phyloP scores from a whole-genome alignment of 2,113 vertebrate genomes.

The Hypomesus transpacificus region DNA sequence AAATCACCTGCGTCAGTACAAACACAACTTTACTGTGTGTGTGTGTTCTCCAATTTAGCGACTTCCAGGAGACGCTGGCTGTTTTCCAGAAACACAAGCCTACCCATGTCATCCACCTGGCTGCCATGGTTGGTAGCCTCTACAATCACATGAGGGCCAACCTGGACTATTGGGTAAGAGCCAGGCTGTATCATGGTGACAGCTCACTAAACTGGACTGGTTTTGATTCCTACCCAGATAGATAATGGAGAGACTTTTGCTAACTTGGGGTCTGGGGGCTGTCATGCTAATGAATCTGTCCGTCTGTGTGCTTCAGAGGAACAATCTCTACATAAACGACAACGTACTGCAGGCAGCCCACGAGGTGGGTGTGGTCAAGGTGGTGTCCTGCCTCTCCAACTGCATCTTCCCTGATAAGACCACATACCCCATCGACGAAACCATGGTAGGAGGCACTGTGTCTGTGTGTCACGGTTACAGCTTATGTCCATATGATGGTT shows the following conservation, averaged over 20 bases:
- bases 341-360: constrained; percentile 88
- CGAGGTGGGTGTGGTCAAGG: constrained; percentile 73
- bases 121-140: constrained; percentile 94
- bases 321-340: constrained; percentile 89
- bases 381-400: constrained; percentile 94
- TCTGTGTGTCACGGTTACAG: neutral
- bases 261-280: neutral
- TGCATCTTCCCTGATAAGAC: constrained; percentile 96
- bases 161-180: constrained; percentile 90
- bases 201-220: neutral
- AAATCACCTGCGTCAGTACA: neutral
- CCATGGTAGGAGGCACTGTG: constrained; percentile 76
- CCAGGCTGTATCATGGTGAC: neutral
- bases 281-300: neutral
- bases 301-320: constrained; percentile 70
- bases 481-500: neutral
- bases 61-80: constrained; percentile 72
- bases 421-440: constrained; percentile 89
- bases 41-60: constrained; percentile 56
- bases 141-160: constrained; percentile 92
- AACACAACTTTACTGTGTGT: neutral
- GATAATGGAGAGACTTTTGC: neutral
- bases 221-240: too few species aligned
- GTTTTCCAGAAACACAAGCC: constrained; percentile 83
- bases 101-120: constrained; percentile 92